A percentile compares a stretch with the other conserved stretches of the same genome.
These are phyloP conservation scores for Drosophila borborema DNA, from an alignment of 2,888 invertebrate species.

Conservation along the genomic window DNA sequence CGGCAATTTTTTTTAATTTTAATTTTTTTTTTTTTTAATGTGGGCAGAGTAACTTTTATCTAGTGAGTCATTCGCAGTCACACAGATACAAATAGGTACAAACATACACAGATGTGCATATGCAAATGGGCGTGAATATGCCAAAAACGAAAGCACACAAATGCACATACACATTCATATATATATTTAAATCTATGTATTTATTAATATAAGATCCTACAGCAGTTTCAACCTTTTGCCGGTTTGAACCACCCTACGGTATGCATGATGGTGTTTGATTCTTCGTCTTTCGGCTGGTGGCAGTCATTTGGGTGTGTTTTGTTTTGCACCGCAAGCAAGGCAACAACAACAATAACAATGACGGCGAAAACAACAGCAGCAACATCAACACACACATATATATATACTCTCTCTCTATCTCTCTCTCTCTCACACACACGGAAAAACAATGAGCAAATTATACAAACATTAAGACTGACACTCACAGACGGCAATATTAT, in stretches of 20 bases:
- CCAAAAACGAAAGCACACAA: constrained; percentile 23
- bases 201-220: background rate
- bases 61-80: constrained; percentile 50
- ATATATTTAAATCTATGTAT: background rate
- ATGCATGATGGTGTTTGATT: constrained; percentile 26
- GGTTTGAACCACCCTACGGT: constrained; percentile 29
- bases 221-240: constrained; percentile 34
- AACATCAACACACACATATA: constrained; percentile 18
- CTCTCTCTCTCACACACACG: constrained; percentile 5
- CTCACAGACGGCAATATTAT: constrained; percentile 42
- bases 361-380: constrained; percentile 27
- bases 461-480: constrained; percentile 47
- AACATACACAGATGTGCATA: constrained; percentile 25
- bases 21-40: constrained; percentile 18
- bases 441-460: constrained; percentile 57
- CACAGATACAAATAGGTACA: constrained; percentile 21
- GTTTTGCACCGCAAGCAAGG: constrained; percentile 55
- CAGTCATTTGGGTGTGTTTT: constrained; percentile 61
- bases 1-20: constrained; percentile 41
- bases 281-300: constrained; percentile 15
- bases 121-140: constrained; percentile 54
- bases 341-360: constrained; percentile 48
- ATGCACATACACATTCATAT: background rate
- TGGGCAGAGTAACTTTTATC: constrained; percentile 53
- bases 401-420: no score